Base-by-base conservation (phyloP, 1,140 invertebrate genomes). In the Drosophila chauvacae region DNA sequence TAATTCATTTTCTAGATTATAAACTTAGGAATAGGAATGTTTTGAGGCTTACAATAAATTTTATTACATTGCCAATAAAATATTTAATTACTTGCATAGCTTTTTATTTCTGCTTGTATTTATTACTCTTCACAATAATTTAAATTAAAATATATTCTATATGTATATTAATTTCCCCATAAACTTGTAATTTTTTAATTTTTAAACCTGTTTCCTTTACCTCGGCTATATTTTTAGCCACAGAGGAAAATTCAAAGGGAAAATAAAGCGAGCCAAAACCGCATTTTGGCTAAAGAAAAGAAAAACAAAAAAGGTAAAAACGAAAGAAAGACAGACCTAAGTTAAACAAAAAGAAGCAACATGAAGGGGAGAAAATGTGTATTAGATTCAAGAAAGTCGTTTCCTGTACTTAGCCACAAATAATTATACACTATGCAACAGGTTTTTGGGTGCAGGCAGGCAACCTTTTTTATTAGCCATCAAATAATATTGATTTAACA, bases 221-320 rank as follows among this genome's bases (percentile, higher is more conserved):
- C 61, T 3, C 7, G 9, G 11, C 20, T 65, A 48, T 69, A 30
- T 13, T 7, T 37, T 28, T 20, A 37, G 13, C 13, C 7, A 2
- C 11, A 13, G 13, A 13, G 13, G 14, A 59, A 37, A 35, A 60
- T 20, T 33, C 30, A 55, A 42, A 72, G 50, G n/a, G 1, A 72
- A 72, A 59, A 41, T 18, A 59, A 42, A 7, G 45, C 44, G 14
- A 62, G 35, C 28, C 30, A 72, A 60, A 69, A 60, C 48, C 44
- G 75, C 75, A 33, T 71, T 78, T 78, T 77, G 60, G 63, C 73
- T 39, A 42, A 51, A 30, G 26, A 28, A 50, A 28, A 74, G 47
- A 45, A 35, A 11, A n/a, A 14, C 14, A 26, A 53, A 42, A 20
- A 35, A 45, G 20, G 23, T 7, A 1, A 10, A 10, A 33, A 14